Evolutionary conservation across 2,113 vertebrate genomes (phyloP).

Genomic region (Hydrolagus affinis): DNA sequence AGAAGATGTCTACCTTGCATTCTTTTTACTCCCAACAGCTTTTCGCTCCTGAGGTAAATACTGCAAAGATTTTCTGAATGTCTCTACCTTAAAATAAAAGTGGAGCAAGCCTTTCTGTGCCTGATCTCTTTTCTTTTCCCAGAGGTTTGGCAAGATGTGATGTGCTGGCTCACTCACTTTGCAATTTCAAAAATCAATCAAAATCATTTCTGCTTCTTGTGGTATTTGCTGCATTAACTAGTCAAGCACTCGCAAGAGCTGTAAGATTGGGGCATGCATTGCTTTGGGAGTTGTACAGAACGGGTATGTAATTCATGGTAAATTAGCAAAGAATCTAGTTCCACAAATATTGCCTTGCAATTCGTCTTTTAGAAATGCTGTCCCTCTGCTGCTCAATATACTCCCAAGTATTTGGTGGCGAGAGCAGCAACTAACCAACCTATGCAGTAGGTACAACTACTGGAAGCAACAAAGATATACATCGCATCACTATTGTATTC

Average conservation of each 20-base stretch:
- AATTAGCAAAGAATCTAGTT: background rate
- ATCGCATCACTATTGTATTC: background rate
- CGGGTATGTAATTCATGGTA: background rate
- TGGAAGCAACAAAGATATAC: background rate
- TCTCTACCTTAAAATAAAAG: background rate
- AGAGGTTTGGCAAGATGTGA: background rate
- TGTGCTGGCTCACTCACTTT: background rate
- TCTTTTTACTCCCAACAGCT: background rate
- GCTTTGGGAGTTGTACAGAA: background rate
- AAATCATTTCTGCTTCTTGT: background rate
- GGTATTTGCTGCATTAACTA: background rate
- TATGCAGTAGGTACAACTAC: background rate
- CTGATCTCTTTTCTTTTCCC: background rate
- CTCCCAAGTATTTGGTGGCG: background rate
- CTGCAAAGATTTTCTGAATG: background rate
- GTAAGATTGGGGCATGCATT: background rate
- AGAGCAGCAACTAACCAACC: background rate
- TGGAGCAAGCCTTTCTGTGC: background rate
- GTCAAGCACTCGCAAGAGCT: background rate
- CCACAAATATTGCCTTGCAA: background rate
- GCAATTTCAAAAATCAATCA: background rate
- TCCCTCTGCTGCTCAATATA: background rate
- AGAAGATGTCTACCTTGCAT: too few relatives aligned
- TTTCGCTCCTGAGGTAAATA: background rate
- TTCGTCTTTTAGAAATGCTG: background rate